A percentile compares a stretch with the other conserved stretches of the same genome.
Evolutionary conservation across 2,797 vertebrate species (phyloP).

Genomic region (Podarcis siculus): DNA sequence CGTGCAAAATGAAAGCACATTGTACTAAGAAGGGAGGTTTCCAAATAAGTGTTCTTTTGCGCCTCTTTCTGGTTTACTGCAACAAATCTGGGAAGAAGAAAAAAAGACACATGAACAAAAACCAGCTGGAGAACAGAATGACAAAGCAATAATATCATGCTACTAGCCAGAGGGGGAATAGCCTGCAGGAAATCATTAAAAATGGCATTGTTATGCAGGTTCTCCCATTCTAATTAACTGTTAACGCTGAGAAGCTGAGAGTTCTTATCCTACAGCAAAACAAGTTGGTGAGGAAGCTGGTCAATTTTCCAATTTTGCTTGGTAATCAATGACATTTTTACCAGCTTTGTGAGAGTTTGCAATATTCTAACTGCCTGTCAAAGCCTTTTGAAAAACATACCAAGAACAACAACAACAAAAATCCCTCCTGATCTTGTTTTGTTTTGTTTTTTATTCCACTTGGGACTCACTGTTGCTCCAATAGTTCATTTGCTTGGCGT

Average conservation of each 20-base stretch:
- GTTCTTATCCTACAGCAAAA: slow-evolving; percentile 30
- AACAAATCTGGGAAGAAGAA: neutral
- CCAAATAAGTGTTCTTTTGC: neutral
- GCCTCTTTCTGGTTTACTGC: neutral
- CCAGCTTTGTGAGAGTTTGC: slow-evolving; percentile 16
- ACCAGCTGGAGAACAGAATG: neutral
- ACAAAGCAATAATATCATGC: slow-evolving; percentile 27
- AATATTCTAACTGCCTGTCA: slow-evolving; percentile 10
- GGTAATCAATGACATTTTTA: slow-evolving; percentile 31
- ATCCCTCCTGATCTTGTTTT: neutral
- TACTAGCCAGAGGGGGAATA: neutral
- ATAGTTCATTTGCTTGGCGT: neutral
- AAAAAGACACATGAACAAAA: slow-evolving; percentile 22
- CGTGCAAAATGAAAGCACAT: neutral
- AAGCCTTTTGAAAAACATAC: neutral
- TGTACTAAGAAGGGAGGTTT: neutral
- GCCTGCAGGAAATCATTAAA: slow-evolving; percentile 24
- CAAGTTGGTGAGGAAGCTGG: slow-evolving; percentile 8
- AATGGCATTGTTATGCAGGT: slow-evolving; percentile 2
- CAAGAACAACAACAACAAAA: slow-evolving; percentile 1
- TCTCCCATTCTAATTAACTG: slow-evolving; percentile 17
- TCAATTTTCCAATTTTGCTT: slow-evolving; percentile 14
- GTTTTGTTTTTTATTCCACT: neutral
- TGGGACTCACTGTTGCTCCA: neutral
- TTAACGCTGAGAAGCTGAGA: slow-evolving; percentile 20